Evolutionary conservation across 1,140 invertebrate species (phyloP).

Genomic region (Oscheius sp.): DNA sequence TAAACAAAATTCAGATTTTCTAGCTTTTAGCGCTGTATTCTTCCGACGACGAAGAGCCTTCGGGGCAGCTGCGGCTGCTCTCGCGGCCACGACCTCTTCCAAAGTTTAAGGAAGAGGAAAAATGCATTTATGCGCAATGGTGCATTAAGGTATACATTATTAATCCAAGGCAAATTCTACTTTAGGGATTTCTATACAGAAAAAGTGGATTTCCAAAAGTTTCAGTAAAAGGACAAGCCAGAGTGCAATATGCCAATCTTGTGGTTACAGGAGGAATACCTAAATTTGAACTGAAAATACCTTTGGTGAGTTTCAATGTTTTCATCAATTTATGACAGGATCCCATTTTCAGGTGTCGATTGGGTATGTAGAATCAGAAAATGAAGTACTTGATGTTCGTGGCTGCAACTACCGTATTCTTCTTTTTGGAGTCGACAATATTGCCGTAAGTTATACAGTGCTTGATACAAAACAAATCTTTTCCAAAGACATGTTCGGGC

Average conservation of each 20-base stretch:
- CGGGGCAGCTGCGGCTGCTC: constrained; percentile 24
- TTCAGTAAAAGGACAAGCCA: constrained; percentile 16
- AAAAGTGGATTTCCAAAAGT: constrained; percentile 25
- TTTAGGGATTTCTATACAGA: constrained; percentile 30
- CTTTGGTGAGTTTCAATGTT: constrained; percentile 12
- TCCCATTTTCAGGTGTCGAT: constrained; percentile 15
- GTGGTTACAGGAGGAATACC: constrained; percentile 19
- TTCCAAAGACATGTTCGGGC: no score
- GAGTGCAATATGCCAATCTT: constrained; percentile 17
- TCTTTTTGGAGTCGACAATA: constrained; percentile 27
- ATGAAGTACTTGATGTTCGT: constrained; percentile 22
- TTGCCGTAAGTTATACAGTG: constrained; percentile 7
- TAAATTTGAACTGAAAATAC: constrained; percentile 19
- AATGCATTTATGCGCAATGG: constrained; percentile 32
- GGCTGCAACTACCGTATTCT: constrained; percentile 23
- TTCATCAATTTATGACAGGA: background rate
- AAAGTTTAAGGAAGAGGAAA: constrained; percentile 29
- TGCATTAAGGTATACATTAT: constrained; percentile 23
- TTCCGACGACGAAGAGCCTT: constrained; percentile 29
- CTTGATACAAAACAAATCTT: no score
- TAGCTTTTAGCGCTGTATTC: constrained; percentile 5
- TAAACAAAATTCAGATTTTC: background rate
- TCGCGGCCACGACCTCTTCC: constrained; percentile 34
- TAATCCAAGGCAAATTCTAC: background rate
- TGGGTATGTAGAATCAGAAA: constrained; percentile 23